Conservation (phyloP, 35 echinoderm and acorn worm genomes). For the Ophioderma brevispina region DNA sequence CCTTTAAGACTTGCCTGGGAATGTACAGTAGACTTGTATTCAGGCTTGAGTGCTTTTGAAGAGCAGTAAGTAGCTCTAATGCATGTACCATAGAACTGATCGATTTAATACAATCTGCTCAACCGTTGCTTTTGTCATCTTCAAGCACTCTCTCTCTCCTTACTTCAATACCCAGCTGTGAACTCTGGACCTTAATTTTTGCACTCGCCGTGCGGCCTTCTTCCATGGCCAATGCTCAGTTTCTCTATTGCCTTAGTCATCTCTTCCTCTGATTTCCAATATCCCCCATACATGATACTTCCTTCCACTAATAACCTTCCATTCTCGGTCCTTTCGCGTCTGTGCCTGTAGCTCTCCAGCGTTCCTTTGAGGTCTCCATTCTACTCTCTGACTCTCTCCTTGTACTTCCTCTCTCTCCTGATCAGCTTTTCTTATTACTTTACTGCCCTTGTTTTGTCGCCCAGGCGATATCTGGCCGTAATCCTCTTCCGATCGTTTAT, state of each 20-base stretch:
- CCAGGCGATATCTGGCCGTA: not conserved
- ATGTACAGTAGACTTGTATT: too few species aligned
- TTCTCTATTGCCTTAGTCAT: not conserved
- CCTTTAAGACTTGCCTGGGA: too few species aligned
- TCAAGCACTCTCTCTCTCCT: too few species aligned
- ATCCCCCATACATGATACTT: not conserved
- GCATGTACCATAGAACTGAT: too few species aligned
- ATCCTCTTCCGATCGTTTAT: not conserved
- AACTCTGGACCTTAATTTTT: not conserved
- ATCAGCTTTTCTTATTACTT: not conserved
- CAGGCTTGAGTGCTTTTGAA: too few species aligned
- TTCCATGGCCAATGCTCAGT: not conserved
- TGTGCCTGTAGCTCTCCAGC: not conserved
- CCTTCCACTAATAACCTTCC: not conserved
- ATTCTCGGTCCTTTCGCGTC: not conserved
- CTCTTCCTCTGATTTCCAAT: not conserved
- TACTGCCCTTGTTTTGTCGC: not conserved
- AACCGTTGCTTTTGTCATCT: too few species aligned
- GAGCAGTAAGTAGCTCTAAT: too few species aligned
- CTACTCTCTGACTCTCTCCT: not conserved
- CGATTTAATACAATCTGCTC: too few species aligned
- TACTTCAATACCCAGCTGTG: not conserved
- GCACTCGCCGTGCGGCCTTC: not conserved
- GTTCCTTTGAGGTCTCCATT: not conserved
- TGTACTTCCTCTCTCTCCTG: not conserved